Conservation (phyloP, 2,113 vertebrate species). For the Clarias batrachus region DNA sequence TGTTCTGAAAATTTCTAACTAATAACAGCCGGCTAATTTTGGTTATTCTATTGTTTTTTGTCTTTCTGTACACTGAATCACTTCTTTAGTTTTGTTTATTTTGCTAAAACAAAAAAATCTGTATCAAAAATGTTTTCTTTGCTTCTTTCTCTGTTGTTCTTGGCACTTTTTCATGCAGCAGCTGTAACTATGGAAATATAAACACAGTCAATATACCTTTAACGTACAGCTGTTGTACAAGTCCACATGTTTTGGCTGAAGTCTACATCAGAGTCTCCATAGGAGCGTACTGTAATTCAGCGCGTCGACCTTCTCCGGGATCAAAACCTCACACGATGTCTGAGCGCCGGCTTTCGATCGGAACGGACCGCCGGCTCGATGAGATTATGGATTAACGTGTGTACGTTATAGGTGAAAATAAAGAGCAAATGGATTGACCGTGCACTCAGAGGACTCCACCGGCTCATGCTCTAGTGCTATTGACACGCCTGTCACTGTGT, state of each 20-base stretch:
- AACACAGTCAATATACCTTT: not conserved
- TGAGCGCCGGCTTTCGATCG: conserved; percentile 3
- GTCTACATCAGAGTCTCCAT: not conserved
- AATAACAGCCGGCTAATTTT: not conserved
- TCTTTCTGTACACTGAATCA: no score
- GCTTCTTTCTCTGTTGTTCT: not conserved
- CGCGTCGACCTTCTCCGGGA: conserved; percentile 21
- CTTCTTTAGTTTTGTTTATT: no score
- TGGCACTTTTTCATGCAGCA: not conserved
- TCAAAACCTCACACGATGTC: conserved; percentile 18
- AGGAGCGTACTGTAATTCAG: conserved; percentile 7
- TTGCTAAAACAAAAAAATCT: no score
- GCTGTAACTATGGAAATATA: not conserved
- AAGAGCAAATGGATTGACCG: conserved; percentile 37
- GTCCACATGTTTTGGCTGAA: not conserved
- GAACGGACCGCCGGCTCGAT: conserved; percentile 22
- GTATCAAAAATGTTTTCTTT: not conserved
- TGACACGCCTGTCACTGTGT: not conserved
- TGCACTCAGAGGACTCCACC: not conserved
- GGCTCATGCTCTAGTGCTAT: not conserved
- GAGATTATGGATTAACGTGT: conserved; percentile 41
- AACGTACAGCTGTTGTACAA: not conserved
- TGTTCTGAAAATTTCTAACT: no score
- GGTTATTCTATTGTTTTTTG: not conserved
- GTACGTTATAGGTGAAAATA: conserved; percentile 7